Evolutionary conservation across 2,888 invertebrate genomes (phyloP).

Genomic region (Pseudolycoriella hygida): DNA sequence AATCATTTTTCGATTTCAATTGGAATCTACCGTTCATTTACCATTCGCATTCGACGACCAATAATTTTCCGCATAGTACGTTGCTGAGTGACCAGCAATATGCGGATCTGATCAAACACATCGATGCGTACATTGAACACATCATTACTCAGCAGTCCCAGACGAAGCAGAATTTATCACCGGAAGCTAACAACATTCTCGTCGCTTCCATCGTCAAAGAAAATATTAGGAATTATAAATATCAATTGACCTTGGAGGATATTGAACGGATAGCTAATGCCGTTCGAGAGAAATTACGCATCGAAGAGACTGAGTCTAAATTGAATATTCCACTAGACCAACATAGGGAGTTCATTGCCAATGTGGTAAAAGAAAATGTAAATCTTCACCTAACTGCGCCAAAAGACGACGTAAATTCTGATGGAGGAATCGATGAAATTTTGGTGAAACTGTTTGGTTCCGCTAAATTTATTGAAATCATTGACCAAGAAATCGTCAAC

Average conservation of each 20-base stretch:
- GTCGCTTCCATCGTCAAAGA: slow-evolving; percentile 21
- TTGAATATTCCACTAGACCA: slow-evolving; percentile 18
- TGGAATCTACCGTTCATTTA: too few relatives aligned
- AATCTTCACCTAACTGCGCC: slow-evolving; percentile 16
- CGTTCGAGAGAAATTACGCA: slow-evolving; percentile 14
- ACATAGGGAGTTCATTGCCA: slow-evolving; percentile 25
- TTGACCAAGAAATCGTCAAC: slow-evolving; percentile 20
- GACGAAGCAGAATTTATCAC: slow-evolving; percentile 8
- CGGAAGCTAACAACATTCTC: slow-evolving; percentile 18
- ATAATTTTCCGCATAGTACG: too few relatives aligned
- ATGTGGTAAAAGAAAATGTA: slow-evolving; percentile 18
- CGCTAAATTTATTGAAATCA: slow-evolving; percentile 18
- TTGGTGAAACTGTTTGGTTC: slow-evolving; percentile 23
- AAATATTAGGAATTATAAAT: slow-evolving; percentile 15
- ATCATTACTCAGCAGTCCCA: slow-evolving; percentile 10
- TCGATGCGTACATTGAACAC: neutral
- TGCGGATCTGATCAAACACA: neutral
- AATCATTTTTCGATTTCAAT: too few relatives aligned
- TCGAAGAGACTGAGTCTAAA: slow-evolving; percentile 13
- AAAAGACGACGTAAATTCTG: neutral
- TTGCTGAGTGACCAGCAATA: neutral
- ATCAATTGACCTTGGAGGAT: slow-evolving; percentile 17
- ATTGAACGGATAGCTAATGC: slow-evolving; percentile 19
- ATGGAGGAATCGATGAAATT: slow-evolving; percentile 21
- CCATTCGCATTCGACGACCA: too few relatives aligned